phyloP scores from a whole-genome alignment of 2,888 invertebrate genomes.

The Mantis religiosa region DNA sequence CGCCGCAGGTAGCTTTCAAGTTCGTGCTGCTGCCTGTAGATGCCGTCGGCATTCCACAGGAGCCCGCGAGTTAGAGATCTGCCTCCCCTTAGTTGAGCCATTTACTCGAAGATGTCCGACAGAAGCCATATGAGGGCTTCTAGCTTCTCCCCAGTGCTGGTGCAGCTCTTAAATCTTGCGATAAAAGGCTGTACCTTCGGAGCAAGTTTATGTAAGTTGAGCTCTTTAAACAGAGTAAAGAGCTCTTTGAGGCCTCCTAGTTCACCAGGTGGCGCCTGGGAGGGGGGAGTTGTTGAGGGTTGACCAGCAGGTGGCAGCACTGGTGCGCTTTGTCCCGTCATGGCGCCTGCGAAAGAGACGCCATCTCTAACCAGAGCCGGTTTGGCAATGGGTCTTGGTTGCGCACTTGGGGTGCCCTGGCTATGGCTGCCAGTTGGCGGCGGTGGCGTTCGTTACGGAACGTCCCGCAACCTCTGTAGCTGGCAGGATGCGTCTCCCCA shows the following conservation, averaged over 20 bases:
- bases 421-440: not conserved
- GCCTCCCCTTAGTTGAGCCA: not conserved
- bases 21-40: too few species aligned
- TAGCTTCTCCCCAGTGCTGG: not conserved
- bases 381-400: too few species aligned
- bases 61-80: too few species aligned
- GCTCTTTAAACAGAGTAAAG: not conserved
- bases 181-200: not conserved
- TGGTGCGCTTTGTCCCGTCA: not conserved
- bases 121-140: not conserved
- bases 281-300: too few species aligned
- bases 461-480: too few species aligned
- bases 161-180: not conserved
- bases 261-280: too few species aligned
- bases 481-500: too few species aligned
- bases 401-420: not conserved
- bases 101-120: not conserved
- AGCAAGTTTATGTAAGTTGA: not conserved
- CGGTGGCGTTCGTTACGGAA: not conserved
- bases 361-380: not conserved
- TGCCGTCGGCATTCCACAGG: too few species aligned
- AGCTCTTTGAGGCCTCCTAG: not conserved
- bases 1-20: not conserved
- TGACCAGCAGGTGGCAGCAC: not conserved
- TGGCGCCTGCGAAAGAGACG: accelerated